phyloP scores from a whole-genome alignment of 2,113 vertebrate genomes.

The Nymphicus hollandicus region DNA sequence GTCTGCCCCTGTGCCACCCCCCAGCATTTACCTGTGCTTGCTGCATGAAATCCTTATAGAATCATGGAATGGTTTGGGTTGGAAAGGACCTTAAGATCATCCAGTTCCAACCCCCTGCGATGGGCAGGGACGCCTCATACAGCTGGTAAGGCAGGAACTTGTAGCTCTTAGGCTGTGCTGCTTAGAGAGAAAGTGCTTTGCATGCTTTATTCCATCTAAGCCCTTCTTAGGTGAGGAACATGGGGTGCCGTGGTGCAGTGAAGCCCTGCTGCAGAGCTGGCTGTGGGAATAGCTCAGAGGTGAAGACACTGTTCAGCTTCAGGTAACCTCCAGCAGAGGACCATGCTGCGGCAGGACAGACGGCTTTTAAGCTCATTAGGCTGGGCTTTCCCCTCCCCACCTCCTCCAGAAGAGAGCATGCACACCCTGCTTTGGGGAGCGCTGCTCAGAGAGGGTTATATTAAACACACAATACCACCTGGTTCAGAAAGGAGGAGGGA shows the following conservation, averaged over 20 bases:
- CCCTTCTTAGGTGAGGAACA: neutral
- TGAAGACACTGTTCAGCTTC: neutral
- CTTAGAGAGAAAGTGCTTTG: neutral
- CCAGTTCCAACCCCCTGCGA: neutral
- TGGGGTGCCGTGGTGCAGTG: neutral
- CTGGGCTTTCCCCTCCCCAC: neutral
- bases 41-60: neutral
- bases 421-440: neutral
- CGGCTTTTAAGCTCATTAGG: neutral
- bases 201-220: rapidly evolving
- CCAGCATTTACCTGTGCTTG: neutral
- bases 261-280: neutral
- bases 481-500: neutral
- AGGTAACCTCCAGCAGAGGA: neutral
- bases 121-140: neutral
- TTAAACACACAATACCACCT: neutral
- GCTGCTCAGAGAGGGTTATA: neutral
- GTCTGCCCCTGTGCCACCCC: neutral
- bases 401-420: neutral
- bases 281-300: neutral
- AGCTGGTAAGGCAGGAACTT: neutral
- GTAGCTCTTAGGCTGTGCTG: rapidly evolving
- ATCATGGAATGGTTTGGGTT: neutral
- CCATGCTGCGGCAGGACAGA: neutral
- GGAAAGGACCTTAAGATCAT: neutral